Percentiles rank a stretch among this genome's conserved stretches.
Evolutionary conservation across 2,888 invertebrate species (phyloP).

Genomic region (Argynnis bischoffii): DNA sequence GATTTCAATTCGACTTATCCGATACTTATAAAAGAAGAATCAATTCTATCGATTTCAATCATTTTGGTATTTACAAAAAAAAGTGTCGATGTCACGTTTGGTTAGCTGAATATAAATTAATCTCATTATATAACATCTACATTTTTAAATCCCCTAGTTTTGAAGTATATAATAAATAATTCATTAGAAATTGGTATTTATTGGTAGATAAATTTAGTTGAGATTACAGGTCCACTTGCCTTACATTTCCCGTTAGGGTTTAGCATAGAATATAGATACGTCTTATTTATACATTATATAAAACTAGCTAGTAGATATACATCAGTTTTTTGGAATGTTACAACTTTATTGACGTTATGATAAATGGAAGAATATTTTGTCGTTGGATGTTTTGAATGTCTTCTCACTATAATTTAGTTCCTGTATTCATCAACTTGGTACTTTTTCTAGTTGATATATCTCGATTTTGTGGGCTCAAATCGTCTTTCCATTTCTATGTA

Average conservation of each 20-base stretch:
- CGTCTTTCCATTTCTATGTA: background rate
- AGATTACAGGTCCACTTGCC: conserved; percentile 72
- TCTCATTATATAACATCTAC: too few species aligned
- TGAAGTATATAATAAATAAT: too few species aligned
- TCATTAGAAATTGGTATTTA: conserved; percentile 6
- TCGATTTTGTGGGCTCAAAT: conserved; percentile 3
- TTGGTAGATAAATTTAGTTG: conserved; percentile 31
- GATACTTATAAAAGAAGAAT: too few species aligned
- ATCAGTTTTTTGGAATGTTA: conserved; percentile 32
- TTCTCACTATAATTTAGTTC: background rate
- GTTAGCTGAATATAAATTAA: too few species aligned
- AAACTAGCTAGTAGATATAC: conserved; percentile 29
- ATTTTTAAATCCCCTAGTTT: too few species aligned
- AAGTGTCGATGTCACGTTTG: too few species aligned
- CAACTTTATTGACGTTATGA: conserved; percentile 30
- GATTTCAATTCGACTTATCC: too few species aligned
- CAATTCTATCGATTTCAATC: too few species aligned
- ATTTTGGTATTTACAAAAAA: too few species aligned
- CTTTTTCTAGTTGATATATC: background rate
- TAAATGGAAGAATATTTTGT: conserved; percentile 9
- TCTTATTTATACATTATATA: conserved; percentile 35
- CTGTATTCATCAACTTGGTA: background rate
- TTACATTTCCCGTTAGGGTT: conserved; percentile 51
- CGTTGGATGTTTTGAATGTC: conserved; percentile 8
- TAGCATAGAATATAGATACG: conserved; percentile 26